Conservation (phyloP, 1,140 invertebrate genomes). For the Drosophila arawakana region DNA sequence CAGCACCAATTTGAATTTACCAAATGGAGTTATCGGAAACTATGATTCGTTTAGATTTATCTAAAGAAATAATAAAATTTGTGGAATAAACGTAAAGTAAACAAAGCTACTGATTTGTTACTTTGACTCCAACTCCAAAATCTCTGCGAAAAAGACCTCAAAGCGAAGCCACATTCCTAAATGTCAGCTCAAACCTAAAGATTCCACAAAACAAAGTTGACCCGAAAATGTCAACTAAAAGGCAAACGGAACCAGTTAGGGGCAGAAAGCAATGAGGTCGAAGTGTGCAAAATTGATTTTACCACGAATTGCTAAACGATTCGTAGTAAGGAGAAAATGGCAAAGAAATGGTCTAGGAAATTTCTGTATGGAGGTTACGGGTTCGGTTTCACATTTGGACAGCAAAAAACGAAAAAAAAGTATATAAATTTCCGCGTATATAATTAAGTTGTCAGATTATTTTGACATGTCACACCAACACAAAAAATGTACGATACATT, state of each 20-base stretch:
- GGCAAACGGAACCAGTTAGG: slow-evolving; percentile 17
- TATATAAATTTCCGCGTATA: slow-evolving; percentile 75
- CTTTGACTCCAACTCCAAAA: slow-evolving; percentile 48
- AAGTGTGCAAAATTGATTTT: slow-evolving; percentile 79
- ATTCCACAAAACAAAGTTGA: slow-evolving; percentile 39
- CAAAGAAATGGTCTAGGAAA: slow-evolving; percentile 56
- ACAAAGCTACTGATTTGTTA: slow-evolving; percentile 39
- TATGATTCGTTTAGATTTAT: no score
- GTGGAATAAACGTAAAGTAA: slow-evolving; percentile 30
- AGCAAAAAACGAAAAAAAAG: background rate
- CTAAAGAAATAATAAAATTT: no score
- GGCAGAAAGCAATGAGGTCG: background rate
- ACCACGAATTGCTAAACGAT: slow-evolving; percentile 80
- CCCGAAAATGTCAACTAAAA: slow-evolving; percentile 71
- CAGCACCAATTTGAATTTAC: background rate
- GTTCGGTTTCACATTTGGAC: slow-evolving; percentile 21
- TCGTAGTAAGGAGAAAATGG: slow-evolving; percentile 43
- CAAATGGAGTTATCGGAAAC: no score
- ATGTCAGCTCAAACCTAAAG: slow-evolving; percentile 42
- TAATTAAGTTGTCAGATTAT: slow-evolving; percentile 84
- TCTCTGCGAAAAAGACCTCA: slow-evolving; percentile 46
- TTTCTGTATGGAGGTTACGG: slow-evolving; percentile 15
- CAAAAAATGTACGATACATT: slow-evolving; percentile 48
- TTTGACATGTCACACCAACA: slow-evolving; percentile 74
- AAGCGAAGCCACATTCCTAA: slow-evolving; percentile 48